These are phyloP conservation scores for Temnothorax longispinosus DNA, from an alignment of 1,140 invertebrate genomes.

Conservation along the genomic window DNA sequence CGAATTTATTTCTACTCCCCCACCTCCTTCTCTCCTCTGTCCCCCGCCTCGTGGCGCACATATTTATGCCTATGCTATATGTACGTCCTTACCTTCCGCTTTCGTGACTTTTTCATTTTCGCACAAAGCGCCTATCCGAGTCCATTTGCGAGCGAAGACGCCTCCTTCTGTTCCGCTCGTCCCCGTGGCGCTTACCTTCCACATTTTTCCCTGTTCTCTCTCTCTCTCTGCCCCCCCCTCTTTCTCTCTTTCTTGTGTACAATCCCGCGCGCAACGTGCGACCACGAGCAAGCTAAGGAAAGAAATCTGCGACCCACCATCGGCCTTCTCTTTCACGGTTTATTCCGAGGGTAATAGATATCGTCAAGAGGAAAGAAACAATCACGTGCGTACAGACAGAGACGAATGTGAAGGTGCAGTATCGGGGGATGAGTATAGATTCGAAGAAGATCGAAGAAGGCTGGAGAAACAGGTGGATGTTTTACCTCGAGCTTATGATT, in stretches of 20 bases:
- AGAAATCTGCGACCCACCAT: slow-evolving; percentile 28
- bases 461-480: slow-evolving; percentile 21
- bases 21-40: neutral
- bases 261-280: slow-evolving; percentile 22
- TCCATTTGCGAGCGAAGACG: slow-evolving; percentile 62
- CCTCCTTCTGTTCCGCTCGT: neutral
- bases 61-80: slow-evolving; percentile 63
- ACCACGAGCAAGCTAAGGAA: slow-evolving; percentile 23
- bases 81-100: slow-evolving; percentile 68
- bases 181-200: neutral
- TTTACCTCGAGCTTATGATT: slow-evolving; percentile 34
- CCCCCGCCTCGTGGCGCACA: slow-evolving; percentile 31
- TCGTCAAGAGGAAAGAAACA: slow-evolving; percentile 35
- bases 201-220: slow-evolving; percentile 20
- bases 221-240: neutral
- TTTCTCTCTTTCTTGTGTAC: slow-evolving; percentile 28
- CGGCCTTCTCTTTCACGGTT: slow-evolving; percentile 27
- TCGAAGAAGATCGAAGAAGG: slow-evolving; percentile 16
- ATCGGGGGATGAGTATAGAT: neutral
- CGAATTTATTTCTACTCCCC: slow-evolving; percentile 61
- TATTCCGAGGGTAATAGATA: slow-evolving; percentile 45
- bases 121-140: slow-evolving; percentile 73
- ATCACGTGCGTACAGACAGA: slow-evolving; percentile 13
- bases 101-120: slow-evolving; percentile 77
- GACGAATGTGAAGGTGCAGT: neutral